Evolutionary conservation across 2,797 vertebrate species (phyloP).

Genomic region (Tenualosa thibaudeaui): DNA sequence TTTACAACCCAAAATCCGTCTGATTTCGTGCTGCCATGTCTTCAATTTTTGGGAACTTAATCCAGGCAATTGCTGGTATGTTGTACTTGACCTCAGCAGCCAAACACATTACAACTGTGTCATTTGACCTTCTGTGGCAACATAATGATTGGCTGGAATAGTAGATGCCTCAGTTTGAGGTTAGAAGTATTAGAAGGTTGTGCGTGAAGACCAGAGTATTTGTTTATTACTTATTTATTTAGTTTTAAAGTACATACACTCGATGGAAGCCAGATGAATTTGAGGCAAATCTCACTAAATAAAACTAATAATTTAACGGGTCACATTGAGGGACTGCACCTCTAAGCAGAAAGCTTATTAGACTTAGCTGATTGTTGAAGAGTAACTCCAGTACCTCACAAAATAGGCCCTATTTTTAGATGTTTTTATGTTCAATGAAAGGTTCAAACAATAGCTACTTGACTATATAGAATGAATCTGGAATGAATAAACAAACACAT

Average conservation of each 20-base stretch:
- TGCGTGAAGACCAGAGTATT: not conserved
- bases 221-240: not conserved
- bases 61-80: too few species aligned
- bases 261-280: not conserved
- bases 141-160: not conserved
- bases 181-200: not conserved
- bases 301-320: not conserved
- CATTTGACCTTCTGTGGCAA: not conserved
- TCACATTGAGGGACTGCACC: not conserved
- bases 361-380: too few species aligned
- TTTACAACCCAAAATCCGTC: too few species aligned
- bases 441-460: too few species aligned
- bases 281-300: not conserved
- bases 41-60: too few species aligned
- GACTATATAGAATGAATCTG: too few species aligned
- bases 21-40: too few species aligned
- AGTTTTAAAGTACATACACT: not conserved
- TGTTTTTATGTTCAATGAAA: too few species aligned
- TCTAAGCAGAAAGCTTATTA: too few species aligned
- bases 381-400: too few species aligned
- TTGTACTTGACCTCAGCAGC: not conserved
- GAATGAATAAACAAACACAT: too few species aligned
- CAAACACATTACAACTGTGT: not conserved
- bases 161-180: not conserved
- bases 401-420: too few species aligned